Conservation (phyloP, 1,140 invertebrate genomes). For the Brachionus paranguensis region DNA sequence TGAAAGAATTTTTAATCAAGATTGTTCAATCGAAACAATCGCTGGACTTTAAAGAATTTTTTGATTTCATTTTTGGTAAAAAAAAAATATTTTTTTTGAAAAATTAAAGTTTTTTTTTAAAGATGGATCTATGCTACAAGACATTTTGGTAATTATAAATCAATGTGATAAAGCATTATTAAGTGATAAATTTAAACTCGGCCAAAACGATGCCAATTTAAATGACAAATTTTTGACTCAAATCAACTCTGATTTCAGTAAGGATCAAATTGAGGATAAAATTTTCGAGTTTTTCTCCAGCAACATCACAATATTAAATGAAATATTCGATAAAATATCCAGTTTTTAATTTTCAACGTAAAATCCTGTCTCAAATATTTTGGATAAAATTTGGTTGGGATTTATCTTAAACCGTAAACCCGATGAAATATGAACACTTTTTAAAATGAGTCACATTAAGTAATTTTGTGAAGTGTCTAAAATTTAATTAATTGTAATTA, state of each 20-base stretch:
- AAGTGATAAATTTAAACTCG: constrained; percentile 7
- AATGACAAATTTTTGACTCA: not conserved
- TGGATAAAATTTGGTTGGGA: too few species aligned
- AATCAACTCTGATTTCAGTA: not conserved
- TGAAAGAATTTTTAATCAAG: not conserved
- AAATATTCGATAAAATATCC: not conserved
- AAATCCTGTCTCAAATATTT: not conserved
- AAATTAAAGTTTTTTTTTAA: not conserved
- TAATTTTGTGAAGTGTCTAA: too few species aligned
- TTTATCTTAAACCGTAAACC: too few species aligned
- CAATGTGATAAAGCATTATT: not conserved
- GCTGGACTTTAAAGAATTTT: not conserved
- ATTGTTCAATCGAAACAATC: not conserved
- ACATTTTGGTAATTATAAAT: not conserved
- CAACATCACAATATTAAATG: not conserved
- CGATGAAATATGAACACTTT: too few species aligned
- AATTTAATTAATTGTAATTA: too few species aligned
- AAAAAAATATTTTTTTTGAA: not conserved
- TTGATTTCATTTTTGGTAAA: not conserved
- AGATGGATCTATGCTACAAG: not conserved
- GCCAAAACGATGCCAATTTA: not conserved
- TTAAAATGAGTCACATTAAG: too few species aligned
- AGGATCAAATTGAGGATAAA: not conserved
- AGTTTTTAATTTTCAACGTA: not conserved
- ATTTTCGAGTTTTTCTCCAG: not conserved